These are phyloP conservation scores for Ara ararauna DNA, from an alignment of 2,797 vertebrate species.

Conservation along the genomic window DNA sequence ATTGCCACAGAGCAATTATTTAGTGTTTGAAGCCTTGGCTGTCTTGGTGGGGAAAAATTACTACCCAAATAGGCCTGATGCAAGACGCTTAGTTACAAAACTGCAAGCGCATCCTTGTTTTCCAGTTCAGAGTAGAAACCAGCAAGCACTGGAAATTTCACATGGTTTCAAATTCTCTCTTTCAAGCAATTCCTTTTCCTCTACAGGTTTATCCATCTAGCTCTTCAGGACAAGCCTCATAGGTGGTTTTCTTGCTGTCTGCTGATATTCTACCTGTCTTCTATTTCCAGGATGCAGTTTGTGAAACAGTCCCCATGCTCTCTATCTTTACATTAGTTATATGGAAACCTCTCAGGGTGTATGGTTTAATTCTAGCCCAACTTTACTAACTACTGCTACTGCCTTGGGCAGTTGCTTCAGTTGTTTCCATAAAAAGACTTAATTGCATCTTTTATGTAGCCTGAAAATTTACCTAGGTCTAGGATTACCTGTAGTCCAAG, in stretches of 20 bases:
- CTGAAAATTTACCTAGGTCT: constrained; percentile 2
- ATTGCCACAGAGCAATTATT: not conserved
- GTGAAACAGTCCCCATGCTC: not conserved
- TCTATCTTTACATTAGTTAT: not conserved
- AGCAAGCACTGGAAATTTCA: not conserved
- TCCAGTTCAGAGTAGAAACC: not conserved
- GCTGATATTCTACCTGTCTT: not conserved
- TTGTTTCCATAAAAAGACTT: not conserved
- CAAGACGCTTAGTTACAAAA: not conserved
- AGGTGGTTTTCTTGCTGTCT: accelerated
- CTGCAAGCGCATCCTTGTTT: not conserved
- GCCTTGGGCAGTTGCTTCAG: not conserved
- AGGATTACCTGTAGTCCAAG: constrained; percentile 28
- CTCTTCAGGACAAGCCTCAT: not conserved
- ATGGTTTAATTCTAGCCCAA: not conserved
- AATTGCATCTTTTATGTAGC: constrained; percentile 25
- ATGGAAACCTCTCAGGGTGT: not conserved
- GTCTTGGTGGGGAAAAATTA: not conserved
- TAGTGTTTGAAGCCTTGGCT: not conserved
- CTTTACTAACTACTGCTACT: not conserved
- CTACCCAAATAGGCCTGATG: not conserved
- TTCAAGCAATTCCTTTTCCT: not conserved
- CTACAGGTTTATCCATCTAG: not conserved
- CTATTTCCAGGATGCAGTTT: not conserved
- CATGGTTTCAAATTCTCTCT: not conserved